Evolutionary conservation across 2,888 invertebrate genomes (phyloP), one percentile per base, ranked within the genome.

Genomic region (Philopedon plagiatum): DNA sequence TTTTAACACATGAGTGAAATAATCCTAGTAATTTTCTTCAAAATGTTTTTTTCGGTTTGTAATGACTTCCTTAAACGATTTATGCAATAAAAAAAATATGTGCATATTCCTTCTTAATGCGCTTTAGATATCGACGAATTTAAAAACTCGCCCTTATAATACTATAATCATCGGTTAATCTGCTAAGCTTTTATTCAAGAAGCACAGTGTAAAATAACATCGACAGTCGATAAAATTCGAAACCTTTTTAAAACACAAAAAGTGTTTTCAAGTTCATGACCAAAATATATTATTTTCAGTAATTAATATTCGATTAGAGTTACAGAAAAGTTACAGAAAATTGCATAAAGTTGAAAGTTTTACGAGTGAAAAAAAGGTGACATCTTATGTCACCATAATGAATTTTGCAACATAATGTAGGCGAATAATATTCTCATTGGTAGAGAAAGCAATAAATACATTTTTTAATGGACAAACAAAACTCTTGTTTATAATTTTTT

Each of bases 321-420:
- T 26, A 26, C 4, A 26, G 26, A 26, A 26, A 26, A 7, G 26
- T 5, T 49, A 18, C 15, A 49, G 15, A 57, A 44, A 61, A 61
- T 61, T 39, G 44, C 44, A 41, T 11, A 61, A 61, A 44, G 44
- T 61, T 11, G 61, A 61, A 61, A 61, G 61, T 61, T 29, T 18
- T 13, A 61, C 61, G 8, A n/a, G 2, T 44, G 18, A 21, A 23
- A 44, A 41, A 61, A 61, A 44, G 41, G 41, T 19, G 60, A 39
- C 37, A 39, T 37, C 18, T 60, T 60, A 60, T 60, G 15, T 60
- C 60, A 39, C 37, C 23, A 39, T 23, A 11, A 4, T n/a, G 29
- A n/a, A n/a, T 61, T 23, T 61, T 61, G 61, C 61, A 61, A 61
- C 9, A 34, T 7, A 21, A 39, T 39, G 19, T 23, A 58, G 37